Conservation (phyloP, 2,888 invertebrate species). For the Spilosoma lubricipeda region DNA sequence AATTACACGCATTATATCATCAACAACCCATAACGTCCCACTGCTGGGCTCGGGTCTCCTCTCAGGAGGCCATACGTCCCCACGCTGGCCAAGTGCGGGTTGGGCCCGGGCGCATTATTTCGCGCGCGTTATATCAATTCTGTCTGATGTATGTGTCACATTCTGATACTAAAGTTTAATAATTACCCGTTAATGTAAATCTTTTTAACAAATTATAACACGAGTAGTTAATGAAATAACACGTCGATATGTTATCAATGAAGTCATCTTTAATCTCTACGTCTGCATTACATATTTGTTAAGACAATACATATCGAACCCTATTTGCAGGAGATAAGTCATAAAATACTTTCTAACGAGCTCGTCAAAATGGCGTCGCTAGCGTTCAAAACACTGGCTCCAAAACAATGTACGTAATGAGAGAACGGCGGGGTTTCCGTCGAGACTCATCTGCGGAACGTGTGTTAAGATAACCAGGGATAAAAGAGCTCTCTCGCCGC, state of each 20-base stretch:
- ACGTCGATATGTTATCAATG: conserved; percentile 50
- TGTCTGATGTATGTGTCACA: not conserved
- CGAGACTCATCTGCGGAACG: conserved; percentile 68
- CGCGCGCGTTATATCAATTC: not conserved
- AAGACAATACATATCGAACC: conserved; percentile 39
- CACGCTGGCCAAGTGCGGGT: too few species aligned
- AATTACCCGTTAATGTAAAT: conserved; percentile 8
- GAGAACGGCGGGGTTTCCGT: conserved; percentile 68
- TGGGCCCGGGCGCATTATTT: conserved; percentile 1
- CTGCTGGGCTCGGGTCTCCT: too few species aligned
- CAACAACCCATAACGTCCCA: too few species aligned
- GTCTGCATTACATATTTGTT: conserved; percentile 45
- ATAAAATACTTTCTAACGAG: conserved; percentile 41
- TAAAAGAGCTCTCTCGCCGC: conserved; percentile 53
- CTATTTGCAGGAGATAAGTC: conserved; percentile 45
- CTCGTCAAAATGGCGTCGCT: conserved; percentile 55
- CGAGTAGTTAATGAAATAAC: conserved; percentile 41
- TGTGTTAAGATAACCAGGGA: conserved; percentile 57
- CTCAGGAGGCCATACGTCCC: too few species aligned
- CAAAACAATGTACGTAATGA: conserved; percentile 70
- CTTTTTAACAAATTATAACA: conserved; percentile 42
- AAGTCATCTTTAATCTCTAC: conserved; percentile 54
- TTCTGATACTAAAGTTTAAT: not conserved
- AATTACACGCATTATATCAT: not conserved
- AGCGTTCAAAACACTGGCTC: conserved; percentile 66